Percentiles rank a stretch among this genome's conserved stretches.
Conservation (phyloP, 64 coral and sea anemone species). For the Porites australiensis region DNA sequence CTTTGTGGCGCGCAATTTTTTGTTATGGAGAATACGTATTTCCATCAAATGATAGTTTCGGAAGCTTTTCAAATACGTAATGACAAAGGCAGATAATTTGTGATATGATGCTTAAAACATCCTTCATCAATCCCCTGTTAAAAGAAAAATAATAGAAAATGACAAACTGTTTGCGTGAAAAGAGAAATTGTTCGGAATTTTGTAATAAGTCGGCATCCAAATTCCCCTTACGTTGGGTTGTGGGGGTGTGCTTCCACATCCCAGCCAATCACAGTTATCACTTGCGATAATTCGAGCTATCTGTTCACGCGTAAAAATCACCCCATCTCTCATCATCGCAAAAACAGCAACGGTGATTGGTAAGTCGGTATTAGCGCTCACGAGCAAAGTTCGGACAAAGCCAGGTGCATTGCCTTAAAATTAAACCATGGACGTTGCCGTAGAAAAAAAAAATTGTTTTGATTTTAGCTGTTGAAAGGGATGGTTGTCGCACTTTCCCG, state of each 20-base stretch:
- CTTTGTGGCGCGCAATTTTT: background rate
- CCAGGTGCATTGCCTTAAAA: background rate
- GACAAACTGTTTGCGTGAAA: too few species aligned
- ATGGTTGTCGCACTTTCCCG: too few species aligned
- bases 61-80: too few species aligned
- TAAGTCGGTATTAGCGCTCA: background rate
- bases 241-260: background rate
- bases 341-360: background rate
- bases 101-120: too few species aligned
- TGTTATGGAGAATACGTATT: background rate
- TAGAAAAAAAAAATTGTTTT: background rate
- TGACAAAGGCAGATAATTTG: background rate
- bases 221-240: background rate
- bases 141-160: too few species aligned
- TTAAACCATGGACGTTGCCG: background rate
- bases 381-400: background rate
- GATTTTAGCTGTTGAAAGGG: too few species aligned
- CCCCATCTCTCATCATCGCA: slow-evolving; percentile 3
- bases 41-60: background rate
- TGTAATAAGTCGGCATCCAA: background rate
- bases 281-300: background rate
- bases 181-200: too few species aligned
- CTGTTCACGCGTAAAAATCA: background rate
- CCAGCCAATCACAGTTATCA: background rate
- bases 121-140: too few species aligned